Evolutionary conservation across 1,140 invertebrate species (phyloP).

Genomic region (Hycleus cichorii): DNA sequence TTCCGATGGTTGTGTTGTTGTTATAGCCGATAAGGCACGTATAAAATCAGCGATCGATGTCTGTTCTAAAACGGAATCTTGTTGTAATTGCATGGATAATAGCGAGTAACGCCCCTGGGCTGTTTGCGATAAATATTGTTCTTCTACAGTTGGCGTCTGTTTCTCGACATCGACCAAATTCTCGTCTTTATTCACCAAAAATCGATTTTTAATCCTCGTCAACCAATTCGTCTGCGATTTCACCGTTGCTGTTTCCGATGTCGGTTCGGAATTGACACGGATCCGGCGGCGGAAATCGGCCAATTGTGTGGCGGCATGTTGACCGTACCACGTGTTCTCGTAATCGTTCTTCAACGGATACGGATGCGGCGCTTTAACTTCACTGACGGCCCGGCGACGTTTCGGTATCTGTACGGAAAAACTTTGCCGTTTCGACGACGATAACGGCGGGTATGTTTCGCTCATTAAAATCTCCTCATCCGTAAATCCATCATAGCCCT

Average conservation of each 20-base stretch:
- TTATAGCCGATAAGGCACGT: slow-evolving; percentile 53
- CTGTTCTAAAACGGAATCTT: slow-evolving; percentile 60
- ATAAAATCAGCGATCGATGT: slow-evolving; percentile 69
- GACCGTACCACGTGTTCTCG: slow-evolving; percentile 62
- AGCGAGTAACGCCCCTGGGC: slow-evolving; percentile 41
- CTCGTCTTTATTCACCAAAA: slow-evolving; percentile 20
- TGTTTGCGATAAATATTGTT: slow-evolving; percentile 18
- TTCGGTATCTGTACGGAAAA: slow-evolving; percentile 43
- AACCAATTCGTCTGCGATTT: slow-evolving; percentile 8
- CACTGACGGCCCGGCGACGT: slow-evolving; percentile 46
- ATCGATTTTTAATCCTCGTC: slow-evolving; percentile 23
- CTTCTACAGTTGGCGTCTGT: slow-evolving; percentile 14
- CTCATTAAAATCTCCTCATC: slow-evolving; percentile 56
- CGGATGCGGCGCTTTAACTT: slow-evolving; percentile 39
- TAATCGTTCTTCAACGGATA: slow-evolving; percentile 43
- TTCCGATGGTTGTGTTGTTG: slow-evolving; percentile 20
- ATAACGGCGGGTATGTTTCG: slow-evolving; percentile 51
- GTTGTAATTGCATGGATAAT: slow-evolving; percentile 45
- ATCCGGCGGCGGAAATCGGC: slow-evolving; percentile 45
- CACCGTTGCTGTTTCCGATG: slow-evolving; percentile 14
- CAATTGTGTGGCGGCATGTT: slow-evolving; percentile 42
- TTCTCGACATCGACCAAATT: slow-evolving; percentile 31
- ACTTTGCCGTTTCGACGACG: slow-evolving; percentile 44
- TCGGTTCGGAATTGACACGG: slow-evolving; percentile 18
- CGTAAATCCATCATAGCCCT: slow-evolving; percentile 36